phyloP scores from a whole-genome alignment of 2,888 invertebrate species.

The Pachycephus smyrnensis region DNA sequence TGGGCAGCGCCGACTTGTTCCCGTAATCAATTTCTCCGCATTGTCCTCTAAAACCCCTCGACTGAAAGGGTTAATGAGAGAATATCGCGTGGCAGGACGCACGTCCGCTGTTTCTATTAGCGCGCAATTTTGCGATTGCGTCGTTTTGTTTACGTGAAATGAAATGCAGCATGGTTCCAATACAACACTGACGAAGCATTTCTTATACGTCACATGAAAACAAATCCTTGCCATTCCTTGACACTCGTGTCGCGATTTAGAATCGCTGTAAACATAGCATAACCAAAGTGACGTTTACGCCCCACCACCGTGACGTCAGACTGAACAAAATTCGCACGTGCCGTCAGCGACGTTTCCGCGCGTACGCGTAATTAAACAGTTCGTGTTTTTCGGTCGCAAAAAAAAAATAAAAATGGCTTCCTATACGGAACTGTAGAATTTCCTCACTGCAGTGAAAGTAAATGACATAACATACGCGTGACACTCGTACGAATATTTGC shows the following conservation, averaged over 20 bases:
- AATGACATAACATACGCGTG: background rate
- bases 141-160: background rate
- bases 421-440: background rate
- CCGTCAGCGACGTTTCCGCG: background rate
- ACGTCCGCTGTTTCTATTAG: background rate
- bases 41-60: background rate
- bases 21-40: background rate
- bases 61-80: background rate
- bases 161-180: background rate
- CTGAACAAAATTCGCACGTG: background rate
- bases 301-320: background rate
- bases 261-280: background rate
- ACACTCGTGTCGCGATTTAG: background rate
- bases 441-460: background rate
- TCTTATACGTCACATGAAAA: background rate
- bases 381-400: background rate
- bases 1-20: background rate
- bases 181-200: background rate
- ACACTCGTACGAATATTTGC: background rate
- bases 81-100: background rate
- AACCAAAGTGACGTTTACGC: background rate
- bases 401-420: background rate
- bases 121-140: background rate
- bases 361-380: background rate
- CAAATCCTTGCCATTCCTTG: background rate